Percentiles rank a stretch among this genome's conserved stretches.
Conservation (phyloP, 2,888 invertebrate genomes). For the Eilema caniola region DNA sequence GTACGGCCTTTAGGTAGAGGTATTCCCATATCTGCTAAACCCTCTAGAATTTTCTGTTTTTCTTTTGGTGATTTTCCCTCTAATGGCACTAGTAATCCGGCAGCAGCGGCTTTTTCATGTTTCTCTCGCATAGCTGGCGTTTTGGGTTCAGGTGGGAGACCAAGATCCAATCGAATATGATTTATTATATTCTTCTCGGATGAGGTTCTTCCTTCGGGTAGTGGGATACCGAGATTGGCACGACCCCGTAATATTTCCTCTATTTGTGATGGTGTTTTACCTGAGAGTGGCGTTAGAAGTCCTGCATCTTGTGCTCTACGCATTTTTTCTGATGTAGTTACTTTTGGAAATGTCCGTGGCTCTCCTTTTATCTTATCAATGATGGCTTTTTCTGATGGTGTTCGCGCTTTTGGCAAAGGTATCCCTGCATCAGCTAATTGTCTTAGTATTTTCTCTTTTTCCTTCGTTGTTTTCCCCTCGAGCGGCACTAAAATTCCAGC, state of each 20-base stretch:
- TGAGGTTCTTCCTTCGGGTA: constrained; percentile 2
- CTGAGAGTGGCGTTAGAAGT: background rate
- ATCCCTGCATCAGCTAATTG: constrained; percentile 46
- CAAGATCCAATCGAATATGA: constrained; percentile 40
- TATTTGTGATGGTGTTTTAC: constrained; percentile 8
- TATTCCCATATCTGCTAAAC: constrained; percentile 32
- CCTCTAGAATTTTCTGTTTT: constrained; percentile 44
- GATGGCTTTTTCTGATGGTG: constrained; percentile 35
- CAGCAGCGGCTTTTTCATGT: constrained; percentile 43
- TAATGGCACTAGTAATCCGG: constrained; percentile 44
- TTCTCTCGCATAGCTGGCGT: constrained; percentile 43
- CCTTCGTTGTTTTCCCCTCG: constrained; percentile 49
- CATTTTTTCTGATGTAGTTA: constrained; percentile 26
- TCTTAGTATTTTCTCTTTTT: constrained; percentile 53
- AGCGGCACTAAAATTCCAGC: constrained; percentile 50
- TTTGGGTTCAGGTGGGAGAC: constrained; percentile 56
- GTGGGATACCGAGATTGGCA: background rate
- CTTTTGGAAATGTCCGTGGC: constrained; percentile 56
- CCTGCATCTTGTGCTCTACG: background rate
- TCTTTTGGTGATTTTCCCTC: constrained; percentile 44
- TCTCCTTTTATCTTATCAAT: constrained; percentile 45
- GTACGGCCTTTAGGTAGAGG: constrained; percentile 47
- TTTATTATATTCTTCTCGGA: constrained; percentile 6
- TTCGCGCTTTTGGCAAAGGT: constrained; percentile 54
- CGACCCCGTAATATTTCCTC: background rate